A percentile compares a stretch with the other conserved stretches of the same genome.
Conservation (phyloP, 2,113 vertebrate genomes). For the Azemiops feae region DNA sequence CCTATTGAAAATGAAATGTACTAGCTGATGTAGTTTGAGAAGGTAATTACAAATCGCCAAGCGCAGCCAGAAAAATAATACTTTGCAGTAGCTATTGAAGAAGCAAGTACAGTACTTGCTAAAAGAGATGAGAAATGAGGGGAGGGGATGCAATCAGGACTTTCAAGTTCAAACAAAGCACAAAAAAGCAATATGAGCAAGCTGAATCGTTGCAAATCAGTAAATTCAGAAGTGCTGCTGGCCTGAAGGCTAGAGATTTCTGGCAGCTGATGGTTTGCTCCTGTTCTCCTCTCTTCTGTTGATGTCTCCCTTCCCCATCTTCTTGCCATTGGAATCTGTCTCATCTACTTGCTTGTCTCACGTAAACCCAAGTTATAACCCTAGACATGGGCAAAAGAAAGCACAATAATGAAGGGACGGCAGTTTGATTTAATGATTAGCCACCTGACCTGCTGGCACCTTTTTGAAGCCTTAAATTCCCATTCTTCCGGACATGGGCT, state of each 20-base stretch:
- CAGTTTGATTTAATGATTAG: constrained; percentile 77
- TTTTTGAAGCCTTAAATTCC: constrained; percentile 63
- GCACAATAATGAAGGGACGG: constrained; percentile 66
- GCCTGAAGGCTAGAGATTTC: not conserved
- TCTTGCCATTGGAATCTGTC: constrained; percentile 57
- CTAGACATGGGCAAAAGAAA: constrained; percentile 55
- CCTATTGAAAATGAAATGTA: constrained; percentile 76
- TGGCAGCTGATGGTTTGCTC: constrained; percentile 38
- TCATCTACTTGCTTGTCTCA: constrained; percentile 77
- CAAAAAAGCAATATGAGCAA: constrained; percentile 46
- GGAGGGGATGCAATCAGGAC: not conserved
- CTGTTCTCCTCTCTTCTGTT: constrained; percentile 69
- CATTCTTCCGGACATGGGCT: constrained; percentile 62
- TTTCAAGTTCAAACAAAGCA: constrained; percentile 31
- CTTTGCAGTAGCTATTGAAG: constrained; percentile 66
- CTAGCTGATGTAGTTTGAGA: constrained; percentile 70
- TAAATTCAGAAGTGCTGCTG: not conserved
- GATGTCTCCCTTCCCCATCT: constrained; percentile 27
- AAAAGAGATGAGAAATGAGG: constrained; percentile 57
- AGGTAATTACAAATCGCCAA: constrained; percentile 65
- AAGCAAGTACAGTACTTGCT: constrained; percentile 25
- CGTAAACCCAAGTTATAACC: constrained; percentile 68
- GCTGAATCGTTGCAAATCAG: constrained; percentile 20
- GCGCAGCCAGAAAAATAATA: constrained; percentile 66
- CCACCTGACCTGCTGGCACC: constrained; percentile 73